These are phyloP conservation scores for Sitta carolinensis DNA, from an alignment of 2,797 vertebrate species.

Conservation along the genomic window DNA sequence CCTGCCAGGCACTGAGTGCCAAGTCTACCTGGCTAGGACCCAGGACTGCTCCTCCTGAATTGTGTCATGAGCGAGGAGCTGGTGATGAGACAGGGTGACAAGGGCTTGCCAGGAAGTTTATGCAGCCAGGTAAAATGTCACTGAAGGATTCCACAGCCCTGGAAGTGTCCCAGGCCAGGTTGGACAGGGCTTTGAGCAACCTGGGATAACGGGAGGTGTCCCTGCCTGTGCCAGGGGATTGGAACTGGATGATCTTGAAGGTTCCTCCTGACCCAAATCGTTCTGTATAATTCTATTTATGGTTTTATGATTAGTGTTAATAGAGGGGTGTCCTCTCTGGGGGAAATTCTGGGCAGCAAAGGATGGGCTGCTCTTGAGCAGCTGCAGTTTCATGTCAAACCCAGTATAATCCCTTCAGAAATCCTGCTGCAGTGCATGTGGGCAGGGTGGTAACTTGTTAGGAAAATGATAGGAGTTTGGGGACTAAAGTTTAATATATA, in stretches of 20 bases:
- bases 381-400: not conserved
- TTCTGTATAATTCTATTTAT: not conserved
- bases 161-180: not conserved
- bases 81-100: constrained; percentile 12
- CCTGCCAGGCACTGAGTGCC: constrained; percentile 28
- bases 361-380: not conserved
- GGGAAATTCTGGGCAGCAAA: not conserved
- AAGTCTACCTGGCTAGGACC: constrained; percentile 49
- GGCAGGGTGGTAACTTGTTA: not conserved
- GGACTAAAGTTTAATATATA: not conserved
- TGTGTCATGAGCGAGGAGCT: constrained; percentile 8
- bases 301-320: not conserved
- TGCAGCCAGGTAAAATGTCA: constrained; percentile 38
- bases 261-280: not conserved
- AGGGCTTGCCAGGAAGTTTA: constrained; percentile 26
- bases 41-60: constrained; percentile 33
- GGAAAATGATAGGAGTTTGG: not conserved
- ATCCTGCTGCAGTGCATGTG: not conserved
- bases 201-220: not conserved
- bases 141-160: not conserved
- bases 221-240: not conserved
- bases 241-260: not conserved
- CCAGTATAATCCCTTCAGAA: not conserved
- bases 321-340: not conserved
- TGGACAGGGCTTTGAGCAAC: not conserved